A percentile compares a stretch with the other conserved stretches of the same genome.
These are phyloP conservation scores for Lanistes nyassanus DNA, from an alignment of 1,140 invertebrate genomes.

Conservation along the genomic window DNA sequence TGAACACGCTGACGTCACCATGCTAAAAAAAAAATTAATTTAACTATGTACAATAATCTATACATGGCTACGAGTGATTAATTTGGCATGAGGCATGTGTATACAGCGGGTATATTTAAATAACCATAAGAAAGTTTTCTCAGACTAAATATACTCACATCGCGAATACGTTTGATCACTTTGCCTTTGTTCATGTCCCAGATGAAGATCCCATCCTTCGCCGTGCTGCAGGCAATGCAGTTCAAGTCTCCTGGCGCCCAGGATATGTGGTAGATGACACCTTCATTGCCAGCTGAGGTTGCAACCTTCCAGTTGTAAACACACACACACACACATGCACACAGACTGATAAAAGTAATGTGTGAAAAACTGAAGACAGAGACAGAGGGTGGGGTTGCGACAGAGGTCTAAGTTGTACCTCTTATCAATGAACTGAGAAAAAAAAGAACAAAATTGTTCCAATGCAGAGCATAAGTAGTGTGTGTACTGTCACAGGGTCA, in stretches of 20 bases:
- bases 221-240: conserved; percentile 68
- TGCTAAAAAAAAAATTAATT: conserved; percentile 47
- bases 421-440: no score
- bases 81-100: no score
- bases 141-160: conserved; percentile 54
- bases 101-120: no score
- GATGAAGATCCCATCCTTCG: conserved; percentile 66
- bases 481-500: no score
- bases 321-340: background rate
- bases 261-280: conserved; percentile 68
- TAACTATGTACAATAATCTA: no score
- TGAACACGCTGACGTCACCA: conserved; percentile 62
- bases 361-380: background rate
- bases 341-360: background rate
- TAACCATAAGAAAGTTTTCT: no score
- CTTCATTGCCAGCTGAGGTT: conserved; percentile 67
- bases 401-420: no score
- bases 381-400: background rate
- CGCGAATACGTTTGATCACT: conserved; percentile 60
- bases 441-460: no score
- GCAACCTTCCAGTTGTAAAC: conserved; percentile 59
- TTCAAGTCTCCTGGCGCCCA: conserved; percentile 69
- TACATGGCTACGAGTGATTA: no score
- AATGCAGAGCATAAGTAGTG: no score
- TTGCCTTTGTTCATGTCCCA: conserved; percentile 66